Base-by-base conservation (phyloP, 35 echinoderm and acorn worm species). In the Amphiura filiformis region DNA sequence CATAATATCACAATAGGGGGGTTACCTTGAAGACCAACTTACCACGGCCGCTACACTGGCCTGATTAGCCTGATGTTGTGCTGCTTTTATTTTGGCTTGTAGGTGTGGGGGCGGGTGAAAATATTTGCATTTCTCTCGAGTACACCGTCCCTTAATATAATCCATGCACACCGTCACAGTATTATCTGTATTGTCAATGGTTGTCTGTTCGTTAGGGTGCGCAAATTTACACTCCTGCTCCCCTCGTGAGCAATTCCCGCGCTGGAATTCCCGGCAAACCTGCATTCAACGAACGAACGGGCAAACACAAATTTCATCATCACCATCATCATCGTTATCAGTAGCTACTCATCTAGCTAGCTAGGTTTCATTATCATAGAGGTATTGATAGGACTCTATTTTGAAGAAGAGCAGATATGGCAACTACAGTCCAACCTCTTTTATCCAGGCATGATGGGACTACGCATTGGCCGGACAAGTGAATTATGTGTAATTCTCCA, bases 61-160 rank as follows among this genome's bases (percentile, higher is more conserved):
- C 57, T 83, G 86, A 88, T 86, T 89, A 86, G 80, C 88, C 84
- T 94, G 92, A 34, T 97, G 95, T 87, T 97, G 95, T 36, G 93
- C 93, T 39, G 96, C 90, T 92, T 99, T 99, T 88, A 99, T 99
- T 92, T 94, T 92, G 40, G 90, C 87, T 82, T 99, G 96, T 14
- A 99, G 96, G 84, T 99, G 96, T 30, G 93, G 89, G 32, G 96
- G 96, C 83, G 96, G 96, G 87, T 99, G 96, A 83, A 95, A 99
- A 93, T 99, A 99, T 91, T 94, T 99, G 93, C 96, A 99, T 99
- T 99, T 99, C 65, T 99, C 96, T 70, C 96, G 93, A 65, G 93
- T 92, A 80, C 93, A 99, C 56, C 96, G 86, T 49, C 96, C 96
- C 78, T 99, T 99, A 87, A 99, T 88, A 87, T 95, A 94, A 84